Base-by-base conservation (phyloP, 1,140 invertebrate genomes). In the Temnothorax nylanderi region DNA sequence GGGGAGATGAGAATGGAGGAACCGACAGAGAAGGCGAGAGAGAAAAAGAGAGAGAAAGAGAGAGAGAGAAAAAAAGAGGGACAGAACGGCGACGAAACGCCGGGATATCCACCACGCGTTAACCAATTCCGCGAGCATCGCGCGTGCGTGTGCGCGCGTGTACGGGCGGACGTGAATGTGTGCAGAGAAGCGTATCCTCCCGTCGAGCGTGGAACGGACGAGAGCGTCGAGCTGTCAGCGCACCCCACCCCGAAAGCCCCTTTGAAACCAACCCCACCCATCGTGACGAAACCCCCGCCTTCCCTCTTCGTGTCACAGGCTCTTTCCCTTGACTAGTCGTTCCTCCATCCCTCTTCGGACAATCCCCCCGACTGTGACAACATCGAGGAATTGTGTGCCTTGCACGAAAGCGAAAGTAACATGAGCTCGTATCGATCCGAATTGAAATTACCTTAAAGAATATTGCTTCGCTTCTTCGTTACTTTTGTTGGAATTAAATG, bases 181-280 rank as follows among this genome's bases (percentile, higher is more conserved):
- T 94, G 93, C 94, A 94, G 92, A 93, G 93, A 94, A 94, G 93
- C 95, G 94, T 95, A 95, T 95, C 95, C 95, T 95, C 95, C 95
- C 92, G 93, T 93, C 88, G 92, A 92, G 91, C 92, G 88, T 90
- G 87, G 91, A 93, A 91, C 93, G 93, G 93, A 94, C 94, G 94
- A 94, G 91, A 94, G 94, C 93, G 92, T 94, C 94, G 94, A 95
- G 94, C 94, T 95, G 95, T 95, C 94, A 95, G 95, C 94, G 94
- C 94, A 94, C 94, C 94, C 94, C 93, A 92, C 92, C 90, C 88
- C 93, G 86, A 92, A 91, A 93, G 93, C 93, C 94, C 94, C 93
- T 93, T 93, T 90, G 92, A 89, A 76, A 87, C 84, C 90, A 91
- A 91, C 89, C 90, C 92, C 91, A 86, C 88, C 89, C 87, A 86